These are phyloP conservation scores for Scolanthus callimorphus DNA, from an alignment of 92 coral and sea anemone genomes.

Conservation along the genomic window DNA sequence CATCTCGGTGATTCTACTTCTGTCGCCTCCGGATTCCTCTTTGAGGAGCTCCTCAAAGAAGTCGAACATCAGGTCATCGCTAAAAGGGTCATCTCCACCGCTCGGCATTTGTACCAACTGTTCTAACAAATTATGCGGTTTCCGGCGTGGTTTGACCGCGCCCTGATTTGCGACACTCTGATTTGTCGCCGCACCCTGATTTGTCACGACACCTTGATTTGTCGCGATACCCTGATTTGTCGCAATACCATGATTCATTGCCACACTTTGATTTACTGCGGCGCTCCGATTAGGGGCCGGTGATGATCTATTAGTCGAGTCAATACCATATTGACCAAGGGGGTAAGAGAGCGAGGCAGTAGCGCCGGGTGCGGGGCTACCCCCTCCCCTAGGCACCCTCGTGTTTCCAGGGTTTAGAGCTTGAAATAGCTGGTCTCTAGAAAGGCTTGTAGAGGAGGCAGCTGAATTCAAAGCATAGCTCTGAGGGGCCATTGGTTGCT, in stretches of 20 bases:
- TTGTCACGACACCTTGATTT: background rate
- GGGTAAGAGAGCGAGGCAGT: background rate
- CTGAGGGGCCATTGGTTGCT: background rate
- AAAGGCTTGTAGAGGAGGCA: background rate
- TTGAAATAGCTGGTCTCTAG: too few species aligned
- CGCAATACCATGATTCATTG: too few species aligned
- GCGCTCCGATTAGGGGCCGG: too few species aligned
- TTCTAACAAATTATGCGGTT: slow-evolving; percentile 25
- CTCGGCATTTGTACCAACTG: slow-evolving; percentile 27
- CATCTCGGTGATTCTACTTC: background rate
- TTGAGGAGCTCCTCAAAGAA: slow-evolving; percentile 21
- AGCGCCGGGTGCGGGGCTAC: too few species aligned
- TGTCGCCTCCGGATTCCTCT: background rate
- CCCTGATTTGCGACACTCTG: background rate
- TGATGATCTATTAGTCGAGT: too few species aligned
- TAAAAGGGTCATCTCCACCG: slow-evolving; percentile 6
- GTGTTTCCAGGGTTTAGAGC: background rate
- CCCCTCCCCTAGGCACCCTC: background rate
- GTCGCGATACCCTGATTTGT: too few species aligned
- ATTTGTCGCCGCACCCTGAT: background rate
- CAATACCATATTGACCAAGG: background rate
- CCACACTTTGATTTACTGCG: too few species aligned
- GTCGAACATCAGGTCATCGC: slow-evolving; percentile 31
- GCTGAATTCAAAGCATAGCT: background rate
- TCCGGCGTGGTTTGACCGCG: background rate